phyloP scores from a whole-genome alignment of 2,797 vertebrate genomes.

The Parauchenoglanis ngamensis region DNA sequence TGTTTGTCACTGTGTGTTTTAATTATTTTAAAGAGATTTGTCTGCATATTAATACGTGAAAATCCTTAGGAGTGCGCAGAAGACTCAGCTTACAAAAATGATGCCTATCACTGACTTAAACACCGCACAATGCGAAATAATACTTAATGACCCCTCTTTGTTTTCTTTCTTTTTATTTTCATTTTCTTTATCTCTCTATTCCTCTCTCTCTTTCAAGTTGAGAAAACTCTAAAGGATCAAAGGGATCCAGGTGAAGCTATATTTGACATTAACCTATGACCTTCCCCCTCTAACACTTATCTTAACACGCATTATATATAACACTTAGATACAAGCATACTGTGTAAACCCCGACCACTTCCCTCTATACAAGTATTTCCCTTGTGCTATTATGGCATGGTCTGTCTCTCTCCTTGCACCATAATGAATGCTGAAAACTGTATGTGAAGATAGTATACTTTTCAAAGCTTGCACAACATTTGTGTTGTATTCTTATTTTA shows the following conservation, averaged over 20 bases:
- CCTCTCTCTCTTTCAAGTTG: slow-evolving; percentile 76
- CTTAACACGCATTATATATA: slow-evolving; percentile 31
- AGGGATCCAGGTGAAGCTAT: slow-evolving; percentile 99
- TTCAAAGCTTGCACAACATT: slow-evolving; percentile 27
- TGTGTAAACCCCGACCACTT: slow-evolving; percentile 31
- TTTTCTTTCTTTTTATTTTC: slow-evolving; percentile 77
- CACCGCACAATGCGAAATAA: slow-evolving; percentile 76
- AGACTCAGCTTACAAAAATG: slow-evolving; percentile 64
- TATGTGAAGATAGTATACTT: slow-evolving; percentile 68
- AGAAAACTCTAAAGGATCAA: slow-evolving; percentile 80
- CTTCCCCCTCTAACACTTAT: slow-evolving; percentile 46
- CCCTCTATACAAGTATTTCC: slow-evolving; percentile 48
- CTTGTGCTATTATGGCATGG: slow-evolving; percentile 64
- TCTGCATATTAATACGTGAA: slow-evolving; percentile 63
- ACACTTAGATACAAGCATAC: slow-evolving; percentile 29
- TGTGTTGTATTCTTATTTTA: slow-evolving; percentile 3
- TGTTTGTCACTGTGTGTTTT: slow-evolving; percentile 63
- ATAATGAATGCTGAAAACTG: slow-evolving; percentile 48
- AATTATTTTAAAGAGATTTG: slow-evolving; percentile 47
- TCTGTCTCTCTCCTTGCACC: slow-evolving; percentile 50
- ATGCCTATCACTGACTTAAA: slow-evolving; percentile 49
- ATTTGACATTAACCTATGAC: slow-evolving; percentile 81
- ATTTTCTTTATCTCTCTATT: slow-evolving; percentile 56
- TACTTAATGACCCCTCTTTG: slow-evolving; percentile 92
- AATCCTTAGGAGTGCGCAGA: slow-evolving; percentile 59